These are phyloP conservation scores for Acanthurus tractus DNA, from an alignment of 2,797 vertebrate genomes.

Conservation along the genomic window DNA sequence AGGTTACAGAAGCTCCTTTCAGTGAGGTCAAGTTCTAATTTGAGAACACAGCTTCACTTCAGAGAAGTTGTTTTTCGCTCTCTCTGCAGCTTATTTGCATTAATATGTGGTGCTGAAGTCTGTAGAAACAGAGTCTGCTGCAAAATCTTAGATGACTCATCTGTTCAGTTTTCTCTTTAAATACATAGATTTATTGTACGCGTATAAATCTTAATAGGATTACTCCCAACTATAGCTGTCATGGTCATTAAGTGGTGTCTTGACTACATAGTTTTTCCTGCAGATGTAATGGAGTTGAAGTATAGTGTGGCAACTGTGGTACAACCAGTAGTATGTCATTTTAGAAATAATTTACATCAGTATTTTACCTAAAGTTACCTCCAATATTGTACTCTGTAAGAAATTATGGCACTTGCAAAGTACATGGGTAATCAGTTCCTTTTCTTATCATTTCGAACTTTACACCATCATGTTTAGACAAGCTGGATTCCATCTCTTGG, in stretches of 20 bases:
- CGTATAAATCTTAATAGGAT: too few relatives aligned
- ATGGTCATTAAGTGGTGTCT: not conserved
- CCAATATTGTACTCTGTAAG: too few relatives aligned
- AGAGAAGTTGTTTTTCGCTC: slow-evolving; percentile 29
- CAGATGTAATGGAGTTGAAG: not conserved
- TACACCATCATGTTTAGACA: not conserved
- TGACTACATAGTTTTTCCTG: not conserved
- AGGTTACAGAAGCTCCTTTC: slow-evolving; percentile 13
- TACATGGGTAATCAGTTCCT: not conserved
- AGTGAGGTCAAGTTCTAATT: slow-evolving; percentile 15
- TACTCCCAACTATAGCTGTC: too few relatives aligned
- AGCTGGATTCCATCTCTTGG: not conserved
- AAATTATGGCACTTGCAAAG: too few relatives aligned
- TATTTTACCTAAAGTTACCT: not conserved
- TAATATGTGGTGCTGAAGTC: slow-evolving; percentile 5
- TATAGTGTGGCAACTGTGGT: not conserved
- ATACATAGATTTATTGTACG: too few relatives aligned
- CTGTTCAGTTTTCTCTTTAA: not conserved
- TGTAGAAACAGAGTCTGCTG: not conserved
- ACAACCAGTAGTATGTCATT: not conserved
- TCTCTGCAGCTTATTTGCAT: slow-evolving; percentile 36
- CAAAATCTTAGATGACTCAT: slow-evolving; percentile 10
- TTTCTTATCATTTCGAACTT: not conserved
- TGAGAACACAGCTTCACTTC: slow-evolving; percentile 37
- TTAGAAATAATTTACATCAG: not conserved